Base-by-base conservation (phyloP, 2,797 vertebrate genomes). In the Okamejei kenojei region DNA sequence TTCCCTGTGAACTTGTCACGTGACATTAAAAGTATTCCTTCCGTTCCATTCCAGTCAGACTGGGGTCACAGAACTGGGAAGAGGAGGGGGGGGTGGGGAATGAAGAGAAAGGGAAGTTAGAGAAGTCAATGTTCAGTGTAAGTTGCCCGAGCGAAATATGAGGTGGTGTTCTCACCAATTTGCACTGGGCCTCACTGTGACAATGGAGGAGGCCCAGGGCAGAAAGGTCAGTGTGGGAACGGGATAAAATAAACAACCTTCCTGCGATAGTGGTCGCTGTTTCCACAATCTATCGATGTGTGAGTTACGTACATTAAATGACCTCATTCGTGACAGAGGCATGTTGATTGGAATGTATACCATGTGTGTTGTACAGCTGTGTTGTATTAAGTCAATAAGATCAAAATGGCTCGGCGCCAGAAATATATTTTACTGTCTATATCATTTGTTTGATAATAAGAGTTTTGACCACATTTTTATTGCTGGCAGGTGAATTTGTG, bases 401-500 rank as follows among this genome's bases (percentile, higher is more conserved):
- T 68, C 35, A 68, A 23, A 26, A 68, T 1, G 7, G 84, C 10
- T 58, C 63, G 10, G 17, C n/a, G 38, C 61, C 15, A 68, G 63
- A 68, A 88, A 54, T 19, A 0, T 54, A 35, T 88, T 88, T 68
- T 68, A 7, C 7, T 68, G 84, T 35, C 63, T 26, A 82, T 65
- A 9, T 63, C 61, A 29, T 32, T 10, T 21, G 23, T 65, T 88
- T 68, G 63, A 63, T 35, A 32, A 68, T 35, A 65, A 82, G 61
- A 68, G 0, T 68, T 88, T 65, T 35, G 8, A 68, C n/a, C 63
- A 68, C 38, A 68, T 88, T 65, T 93, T 86, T 71, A 13, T 63
- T 80, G 35, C 23, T 5, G 35, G 45, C 54, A 94, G 93, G 93
- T 71, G 93, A 93, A 63, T 93, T 79, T 78, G 90, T 91, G 38